Evolutionary conservation across 2,888 invertebrate species (phyloP).

Genomic region (Erebia aethiops): DNA sequence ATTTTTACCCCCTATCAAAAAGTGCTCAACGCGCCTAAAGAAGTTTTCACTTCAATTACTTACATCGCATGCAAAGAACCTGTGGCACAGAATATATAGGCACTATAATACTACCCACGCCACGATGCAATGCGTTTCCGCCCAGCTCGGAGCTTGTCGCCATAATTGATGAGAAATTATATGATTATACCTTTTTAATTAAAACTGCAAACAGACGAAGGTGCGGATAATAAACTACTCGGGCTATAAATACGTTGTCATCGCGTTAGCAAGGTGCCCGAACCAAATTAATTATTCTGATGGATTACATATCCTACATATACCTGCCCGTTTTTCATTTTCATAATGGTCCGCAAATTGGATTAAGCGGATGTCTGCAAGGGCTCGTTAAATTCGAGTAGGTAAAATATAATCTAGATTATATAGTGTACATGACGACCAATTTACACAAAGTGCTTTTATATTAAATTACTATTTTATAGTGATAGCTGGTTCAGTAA

Average conservation of each 20-base stretch:
- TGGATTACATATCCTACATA: conserved; percentile 41
- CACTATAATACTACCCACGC: too few species aligned
- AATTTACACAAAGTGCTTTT: conserved; percentile 34
- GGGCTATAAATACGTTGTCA: conserved; percentile 34
- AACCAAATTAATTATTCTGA: conserved; percentile 43
- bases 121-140: background rate
- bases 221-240: conserved; percentile 20
- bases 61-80: background rate
- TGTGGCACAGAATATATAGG: too few species aligned
- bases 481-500: background rate
- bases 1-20: too few species aligned
- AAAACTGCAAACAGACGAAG: conserved; percentile 23
- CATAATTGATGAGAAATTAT: conserved; percentile 7
- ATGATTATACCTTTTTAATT: conserved; percentile 20
- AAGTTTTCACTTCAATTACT: too few species aligned
- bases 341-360: conserved; percentile 44
- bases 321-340: conserved; percentile 42
- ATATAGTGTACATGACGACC: conserved; percentile 22
- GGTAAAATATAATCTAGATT: conserved; percentile 24
- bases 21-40: too few species aligned
- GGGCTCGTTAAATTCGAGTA: conserved; percentile 43
- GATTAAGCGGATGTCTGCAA: conserved; percentile 43
- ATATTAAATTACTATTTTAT: conserved; percentile 9
- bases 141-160: background rate
- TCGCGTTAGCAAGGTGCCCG: conserved; percentile 37